These are phyloP conservation scores for Automeris io DNA, from an alignment of 2,888 invertebrate species.

Conservation along the genomic window DNA sequence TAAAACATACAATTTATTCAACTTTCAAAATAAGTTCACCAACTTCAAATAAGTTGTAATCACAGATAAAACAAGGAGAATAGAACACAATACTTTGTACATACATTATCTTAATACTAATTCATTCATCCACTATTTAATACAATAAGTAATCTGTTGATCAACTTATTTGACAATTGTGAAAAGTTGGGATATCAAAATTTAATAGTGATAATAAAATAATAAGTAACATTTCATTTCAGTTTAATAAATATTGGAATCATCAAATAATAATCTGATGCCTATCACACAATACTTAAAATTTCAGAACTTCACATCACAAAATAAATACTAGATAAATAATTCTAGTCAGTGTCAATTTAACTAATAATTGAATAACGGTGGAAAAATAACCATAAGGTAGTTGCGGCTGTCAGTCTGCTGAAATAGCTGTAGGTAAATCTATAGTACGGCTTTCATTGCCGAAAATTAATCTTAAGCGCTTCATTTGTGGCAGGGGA, in stretches of 20 bases:
- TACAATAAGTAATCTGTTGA: conserved; percentile 6
- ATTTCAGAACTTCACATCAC: conserved; percentile 57
- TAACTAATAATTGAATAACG: conserved; percentile 73
- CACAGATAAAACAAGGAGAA: conserved; percentile 6
- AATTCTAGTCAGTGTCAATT: conserved; percentile 73
- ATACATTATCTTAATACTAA: conserved; percentile 9
- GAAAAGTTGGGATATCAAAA: conserved; percentile 6
- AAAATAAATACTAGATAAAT: conserved; percentile 71
- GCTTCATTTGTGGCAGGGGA: conserved; percentile 86
- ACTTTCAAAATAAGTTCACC: conserved; percentile 1
- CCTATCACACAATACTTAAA: conserved; percentile 59
- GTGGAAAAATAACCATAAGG: conserved; percentile 68
- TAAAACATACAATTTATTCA: conserved; percentile 1
- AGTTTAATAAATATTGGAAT: conserved; percentile 61
- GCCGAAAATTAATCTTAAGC: conserved; percentile 90
- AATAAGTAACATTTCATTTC: conserved; percentile 33
- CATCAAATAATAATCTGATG: conserved; percentile 55
- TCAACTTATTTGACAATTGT: conserved; percentile 13
- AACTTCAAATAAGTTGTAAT: conserved; percentile 5
- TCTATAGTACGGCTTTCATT: conserved; percentile 93
- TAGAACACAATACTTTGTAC: conserved; percentile 12
- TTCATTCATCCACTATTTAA: conserved; percentile 5
- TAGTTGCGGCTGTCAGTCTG: conserved; percentile 71
- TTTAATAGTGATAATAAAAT: conserved; percentile 25
- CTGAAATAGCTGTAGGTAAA: conserved; percentile 85